Base-by-base conservation (phyloP, 2,113 vertebrate genomes). In the Dolichallabes microphthalmus region DNA sequence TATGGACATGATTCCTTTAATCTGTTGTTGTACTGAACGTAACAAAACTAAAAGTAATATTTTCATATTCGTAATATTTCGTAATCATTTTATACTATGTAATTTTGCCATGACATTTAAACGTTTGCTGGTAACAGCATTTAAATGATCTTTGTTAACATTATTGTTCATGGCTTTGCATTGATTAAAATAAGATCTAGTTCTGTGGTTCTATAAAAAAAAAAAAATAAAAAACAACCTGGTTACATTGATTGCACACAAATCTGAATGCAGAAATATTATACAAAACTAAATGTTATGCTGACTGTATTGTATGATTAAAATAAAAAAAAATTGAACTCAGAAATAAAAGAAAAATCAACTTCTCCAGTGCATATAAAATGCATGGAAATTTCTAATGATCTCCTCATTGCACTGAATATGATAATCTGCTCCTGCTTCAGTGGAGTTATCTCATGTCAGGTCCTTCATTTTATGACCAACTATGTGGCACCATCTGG, bases 401-500 rank as follows among this genome's bases (percentile, higher is more conserved):
- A 30, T 77, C 52, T 17, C 9, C 9, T 58, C 20, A 20, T 3
- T 35, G 52, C 15, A 32, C 0, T 78, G 53, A 58, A 32, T 2
- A 7, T 25, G 25, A 74, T 6, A n/a, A n/a, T 14, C 45, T 53
- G 22, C 17, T 73, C 20, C 25, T 53, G 22, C n/a, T 19, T 39
- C 68, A 45, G 35, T 3, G 7, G 50, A 20, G 25, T 15, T 8
- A 27, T 27, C 15, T 6, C 73, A 19, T 60, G 30, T 6, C 22
- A 66, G 63, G 22, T 30, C 66, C 80, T 85, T 25, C 4, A 55
- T 69, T 81, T 81, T 57, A 74, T 22, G 1, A 15, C n/a, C 79
- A 82, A 79, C 39, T 75, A n/a, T 81, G 68, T 64, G 35, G 85
- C 85, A 39, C 88, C 86, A 86, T 85, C 88, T 86, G n/a, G 84